phyloP scores from a whole-genome alignment of 2,113 vertebrate species.

The Hemicordylus capensis region DNA sequence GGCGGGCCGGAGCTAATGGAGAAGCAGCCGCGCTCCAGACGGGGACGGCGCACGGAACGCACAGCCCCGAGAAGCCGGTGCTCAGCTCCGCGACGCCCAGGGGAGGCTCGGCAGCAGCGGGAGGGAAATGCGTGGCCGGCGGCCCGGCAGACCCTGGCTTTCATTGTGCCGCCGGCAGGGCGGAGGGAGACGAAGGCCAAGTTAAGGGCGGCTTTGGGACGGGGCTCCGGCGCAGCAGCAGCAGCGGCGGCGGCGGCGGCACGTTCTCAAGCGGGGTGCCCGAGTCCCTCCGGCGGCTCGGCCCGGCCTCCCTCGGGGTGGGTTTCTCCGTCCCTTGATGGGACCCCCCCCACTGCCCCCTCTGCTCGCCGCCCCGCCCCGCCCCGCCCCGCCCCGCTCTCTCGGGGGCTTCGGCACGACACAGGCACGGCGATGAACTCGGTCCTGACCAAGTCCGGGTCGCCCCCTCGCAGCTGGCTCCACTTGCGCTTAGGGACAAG shows the following conservation, averaged over 20 bases:
- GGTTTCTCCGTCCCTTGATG: background rate
- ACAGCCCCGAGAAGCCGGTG: rapidly evolving
- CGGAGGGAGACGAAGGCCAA: background rate
- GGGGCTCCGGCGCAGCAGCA: no score
- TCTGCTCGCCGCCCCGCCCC: background rate
- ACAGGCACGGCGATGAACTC: slow-evolving; percentile 67
- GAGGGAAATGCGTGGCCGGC: background rate
- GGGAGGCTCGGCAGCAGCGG: background rate
- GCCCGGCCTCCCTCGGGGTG: background rate
- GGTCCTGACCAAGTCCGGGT: slow-evolving; percentile 69
- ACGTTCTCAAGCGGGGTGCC: background rate
- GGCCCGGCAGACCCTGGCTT: background rate
- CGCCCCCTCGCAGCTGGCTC: slow-evolving; percentile 77
- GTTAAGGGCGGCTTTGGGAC: rapidly evolving
- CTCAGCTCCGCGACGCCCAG: background rate
- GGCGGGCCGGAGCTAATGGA: rapidly evolving
- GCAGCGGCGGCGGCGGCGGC: no score
- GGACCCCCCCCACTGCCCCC: no score
- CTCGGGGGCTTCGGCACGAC: background rate
- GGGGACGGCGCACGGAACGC: background rate
- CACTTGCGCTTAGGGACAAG: slow-evolving; percentile 71
- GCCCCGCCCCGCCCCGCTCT: background rate
- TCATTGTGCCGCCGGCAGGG: background rate
- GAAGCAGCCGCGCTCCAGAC: background rate
- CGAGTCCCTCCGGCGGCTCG: background rate